phyloP scores from a whole-genome alignment of 2,113 vertebrate genomes.

The Dendrocopos noguchii region DNA sequence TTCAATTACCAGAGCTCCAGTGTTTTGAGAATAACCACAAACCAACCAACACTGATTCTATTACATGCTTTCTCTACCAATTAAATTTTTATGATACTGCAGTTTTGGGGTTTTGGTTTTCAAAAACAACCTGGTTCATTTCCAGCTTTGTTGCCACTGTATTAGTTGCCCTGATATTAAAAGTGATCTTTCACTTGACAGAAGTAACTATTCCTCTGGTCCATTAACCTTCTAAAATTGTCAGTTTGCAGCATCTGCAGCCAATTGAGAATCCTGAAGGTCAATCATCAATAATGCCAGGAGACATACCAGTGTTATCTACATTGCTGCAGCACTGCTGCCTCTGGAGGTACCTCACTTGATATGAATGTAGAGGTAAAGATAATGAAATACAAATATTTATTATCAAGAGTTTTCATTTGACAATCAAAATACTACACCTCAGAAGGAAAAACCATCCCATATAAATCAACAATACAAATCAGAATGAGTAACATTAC shows the following conservation, averaged over 20 bases:
- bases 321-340: background rate
- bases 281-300: background rate
- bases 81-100: background rate
- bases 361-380: background rate
- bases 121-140: background rate
- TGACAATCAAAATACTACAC: background rate
- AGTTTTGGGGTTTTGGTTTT: background rate
- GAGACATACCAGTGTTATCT: background rate
- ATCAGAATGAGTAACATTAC: background rate
- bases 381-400: background rate
- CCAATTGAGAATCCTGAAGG: background rate
- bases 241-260: background rate
- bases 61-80: background rate
- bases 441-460: background rate
- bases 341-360: background rate
- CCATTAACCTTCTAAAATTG: background rate
- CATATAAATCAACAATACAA: background rate
- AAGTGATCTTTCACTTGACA: background rate
- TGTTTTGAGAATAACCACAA: background rate
- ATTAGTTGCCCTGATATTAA: background rate
- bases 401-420: background rate
- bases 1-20: background rate
- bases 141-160: background rate
- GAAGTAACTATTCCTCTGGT: background rate
- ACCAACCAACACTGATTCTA: background rate